Evolutionary conservation across 30 jellyfish, hydroid and myxozoan species (phyloP), one percentile per base, ranked within the genome.

Genomic region (Phacellophora camtschatica): DNA sequence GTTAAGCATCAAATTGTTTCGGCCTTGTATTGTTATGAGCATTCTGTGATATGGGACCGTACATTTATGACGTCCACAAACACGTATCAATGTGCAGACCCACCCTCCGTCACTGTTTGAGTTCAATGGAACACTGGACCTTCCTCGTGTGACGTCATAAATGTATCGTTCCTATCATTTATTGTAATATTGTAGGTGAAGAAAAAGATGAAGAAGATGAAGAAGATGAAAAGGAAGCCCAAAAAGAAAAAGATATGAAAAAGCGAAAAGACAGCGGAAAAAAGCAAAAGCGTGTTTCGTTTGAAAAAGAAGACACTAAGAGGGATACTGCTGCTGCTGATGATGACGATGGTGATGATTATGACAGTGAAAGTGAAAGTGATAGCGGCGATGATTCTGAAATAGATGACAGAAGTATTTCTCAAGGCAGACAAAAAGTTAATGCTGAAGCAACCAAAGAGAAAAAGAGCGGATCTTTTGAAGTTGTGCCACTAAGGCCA

Each of bases 401-500:
- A 29, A 88, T 94, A 8, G 99, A 94, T 69, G 99, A 94, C 73
- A 71, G 99, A 32, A 85, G 97, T 50, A 77, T 94, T 62, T 81
- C 97, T 19, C 97, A 87, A 59, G 97, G 97, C 29, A 85, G 88
- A 67, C 43, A 42, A 28, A 46, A 22, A 19, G 31, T 62, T 16
- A 81, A 69, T 50, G 66, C 77, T 23, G 88, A 77, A 48, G 51
- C 84, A 0, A 31, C 54, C 9, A 81, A 77, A 51, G 70, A 82
- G 49, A 51, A 29, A 34, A 95, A 86, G 34, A 27, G 59, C 4
- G 83, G 90, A 1, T 59, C 96, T 37, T 94, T 94, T 77, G 96
- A 82, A 57, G 77, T 94, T 74, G 99, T 96, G 13, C 96, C 99
- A 24, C 94, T 61, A 24, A 71, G 53, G 8, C 34, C 68, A 20